Conservation (phyloP, 2,888 invertebrate genomes). For the Barypeithes pellucidus region DNA sequence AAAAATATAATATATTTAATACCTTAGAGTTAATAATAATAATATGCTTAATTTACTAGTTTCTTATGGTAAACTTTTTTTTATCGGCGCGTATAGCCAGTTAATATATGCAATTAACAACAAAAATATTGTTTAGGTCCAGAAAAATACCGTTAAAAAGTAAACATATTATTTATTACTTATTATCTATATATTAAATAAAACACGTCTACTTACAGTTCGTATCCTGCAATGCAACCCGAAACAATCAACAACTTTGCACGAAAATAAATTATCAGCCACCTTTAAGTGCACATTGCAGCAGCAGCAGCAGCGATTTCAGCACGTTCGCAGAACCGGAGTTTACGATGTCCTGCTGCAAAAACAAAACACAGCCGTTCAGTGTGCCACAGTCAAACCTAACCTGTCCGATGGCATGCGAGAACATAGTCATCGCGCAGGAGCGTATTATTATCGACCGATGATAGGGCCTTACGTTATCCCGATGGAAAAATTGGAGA, state of each 20-base stretch:
- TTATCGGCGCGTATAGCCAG: too few species aligned
- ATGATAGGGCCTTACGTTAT: conserved; percentile 30
- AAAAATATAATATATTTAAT: too few species aligned
- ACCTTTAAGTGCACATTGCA: conserved; percentile 30
- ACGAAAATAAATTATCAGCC: neutral
- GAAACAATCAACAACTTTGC: neutral
- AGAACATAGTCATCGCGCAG: conserved; percentile 20
- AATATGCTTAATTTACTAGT: too few species aligned
- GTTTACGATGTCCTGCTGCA: conserved; percentile 22
- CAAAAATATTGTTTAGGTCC: too few species aligned
- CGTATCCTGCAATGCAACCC: neutral
- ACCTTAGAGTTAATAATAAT: too few species aligned
- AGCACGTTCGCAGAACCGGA: conserved; percentile 32
- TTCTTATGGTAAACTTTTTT: too few species aligned
- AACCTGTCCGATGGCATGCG: conserved; percentile 35
- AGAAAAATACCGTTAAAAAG: too few species aligned
- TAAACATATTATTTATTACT: too few species aligned
- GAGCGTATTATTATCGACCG: conserved; percentile 32
- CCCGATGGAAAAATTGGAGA: conserved; percentile 22
- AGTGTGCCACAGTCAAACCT: conserved; percentile 31
- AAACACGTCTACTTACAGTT: neutral
- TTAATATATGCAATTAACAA: too few species aligned
- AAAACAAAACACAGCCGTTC: conserved; percentile 35
- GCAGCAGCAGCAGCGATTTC: conserved; percentile 19
- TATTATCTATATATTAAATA: too few species aligned